Evolutionary conservation across 2,797 vertebrate genomes (phyloP).

Genomic region (Galago senegalensis): DNA sequence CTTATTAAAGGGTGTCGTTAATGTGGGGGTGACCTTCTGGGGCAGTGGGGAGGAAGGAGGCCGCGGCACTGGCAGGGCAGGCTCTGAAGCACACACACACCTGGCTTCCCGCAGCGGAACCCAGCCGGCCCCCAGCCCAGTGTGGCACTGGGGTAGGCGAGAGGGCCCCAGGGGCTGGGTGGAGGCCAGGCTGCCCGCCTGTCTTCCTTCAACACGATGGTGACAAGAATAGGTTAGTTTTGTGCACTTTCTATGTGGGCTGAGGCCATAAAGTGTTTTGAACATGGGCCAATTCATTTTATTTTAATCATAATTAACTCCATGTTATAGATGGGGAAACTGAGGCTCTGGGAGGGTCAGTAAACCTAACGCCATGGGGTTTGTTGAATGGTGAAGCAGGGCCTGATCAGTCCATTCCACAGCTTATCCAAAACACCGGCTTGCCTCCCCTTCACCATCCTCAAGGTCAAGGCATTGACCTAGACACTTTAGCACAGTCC

Average conservation of each 20-base stretch:
- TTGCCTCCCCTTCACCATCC: not conserved
- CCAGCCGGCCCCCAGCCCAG: not conserved
- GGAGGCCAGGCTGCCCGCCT: not conserved
- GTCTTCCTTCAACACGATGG: not conserved
- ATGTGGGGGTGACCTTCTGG: not conserved
- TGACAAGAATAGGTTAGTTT: not conserved
- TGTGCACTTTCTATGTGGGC: not conserved
- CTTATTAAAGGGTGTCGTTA: constrained; percentile 22
- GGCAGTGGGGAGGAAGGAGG: not conserved
- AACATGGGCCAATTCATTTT: not conserved
- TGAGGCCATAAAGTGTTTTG: not conserved
- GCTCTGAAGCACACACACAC: not conserved
- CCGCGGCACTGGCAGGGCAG: not conserved
- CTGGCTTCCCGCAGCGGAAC: not conserved
- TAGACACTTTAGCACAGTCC: not conserved
- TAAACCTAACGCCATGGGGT: not conserved
- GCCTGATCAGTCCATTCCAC: no score
- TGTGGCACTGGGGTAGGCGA: accelerated
- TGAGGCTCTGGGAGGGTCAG: not conserved
- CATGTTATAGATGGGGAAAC: not conserved
- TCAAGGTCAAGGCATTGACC: not conserved
- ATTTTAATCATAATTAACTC: not conserved
- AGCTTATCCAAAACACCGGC: accelerated
- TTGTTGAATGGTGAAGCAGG: not conserved
- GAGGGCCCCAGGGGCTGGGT: not conserved